A percentile compares a stretch with the other conserved stretches of the same genome.
These are phyloP conservation scores for Vultur gryphus DNA, from an alignment of 2,797 vertebrate genomes.

Conservation along the genomic window DNA sequence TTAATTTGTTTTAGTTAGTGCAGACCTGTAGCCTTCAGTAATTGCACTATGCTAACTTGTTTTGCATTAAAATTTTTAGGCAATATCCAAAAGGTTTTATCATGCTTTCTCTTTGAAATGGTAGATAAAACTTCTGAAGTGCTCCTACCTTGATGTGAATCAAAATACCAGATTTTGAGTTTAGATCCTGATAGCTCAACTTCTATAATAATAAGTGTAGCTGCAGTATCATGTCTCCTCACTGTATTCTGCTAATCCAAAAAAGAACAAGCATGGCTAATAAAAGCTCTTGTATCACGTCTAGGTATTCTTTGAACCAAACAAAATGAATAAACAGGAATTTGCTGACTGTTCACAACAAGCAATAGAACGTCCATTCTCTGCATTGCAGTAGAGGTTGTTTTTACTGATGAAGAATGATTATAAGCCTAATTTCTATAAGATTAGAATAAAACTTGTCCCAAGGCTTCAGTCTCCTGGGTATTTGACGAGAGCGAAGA, in stretches of 20 bases:
- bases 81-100: neutral
- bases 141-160: neutral
- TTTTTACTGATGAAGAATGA: neutral
- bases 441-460: neutral
- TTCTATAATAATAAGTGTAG: neutral
- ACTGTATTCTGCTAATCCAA: neutral
- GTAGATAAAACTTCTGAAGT: neutral
- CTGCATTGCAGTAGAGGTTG: slow-evolving; percentile 21
- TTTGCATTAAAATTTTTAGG: neutral
- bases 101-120: neutral
- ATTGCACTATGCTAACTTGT: neutral
- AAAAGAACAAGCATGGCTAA: neutral
- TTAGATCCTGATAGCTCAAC: neutral
- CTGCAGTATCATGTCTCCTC: neutral
- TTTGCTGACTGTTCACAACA: slow-evolving; percentile 26
- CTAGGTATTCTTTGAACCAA: neutral
- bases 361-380: neutral
- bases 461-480: neutral
- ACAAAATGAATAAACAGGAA: slow-evolving; percentile 13
- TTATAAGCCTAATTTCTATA: neutral
- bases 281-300: neutral
- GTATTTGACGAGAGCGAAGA: neutral
- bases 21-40: neutral
- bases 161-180: neutral
- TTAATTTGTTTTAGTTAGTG: neutral